Evolutionary conservation across 1,140 invertebrate species (phyloP).

Genomic region (Pachypeltis micranthus): DNA sequence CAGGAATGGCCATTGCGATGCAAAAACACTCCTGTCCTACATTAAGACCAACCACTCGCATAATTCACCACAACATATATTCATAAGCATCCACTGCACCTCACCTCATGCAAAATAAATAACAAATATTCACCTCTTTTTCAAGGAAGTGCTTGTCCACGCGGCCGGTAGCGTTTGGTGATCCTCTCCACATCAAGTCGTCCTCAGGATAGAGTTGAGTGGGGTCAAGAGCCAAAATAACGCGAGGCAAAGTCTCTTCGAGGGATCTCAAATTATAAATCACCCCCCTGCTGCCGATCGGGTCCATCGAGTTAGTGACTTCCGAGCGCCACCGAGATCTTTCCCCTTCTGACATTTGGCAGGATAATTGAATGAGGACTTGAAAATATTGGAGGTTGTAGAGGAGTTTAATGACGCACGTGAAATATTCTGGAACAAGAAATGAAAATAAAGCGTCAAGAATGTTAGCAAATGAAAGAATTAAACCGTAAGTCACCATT

Average conservation of each 20-base stretch:
- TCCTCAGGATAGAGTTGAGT: slow-evolving; percentile 42
- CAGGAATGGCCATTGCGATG: too few species aligned
- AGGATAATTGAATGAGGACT: slow-evolving; percentile 59
- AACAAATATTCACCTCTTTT: slow-evolving; percentile 28
- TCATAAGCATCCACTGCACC: too few species aligned
- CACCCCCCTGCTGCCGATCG: neutral
- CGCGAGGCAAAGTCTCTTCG: slow-evolving; percentile 29
- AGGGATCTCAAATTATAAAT: slow-evolving; percentile 11
- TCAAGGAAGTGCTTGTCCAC: slow-evolving; percentile 30
- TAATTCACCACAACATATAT: too few species aligned
- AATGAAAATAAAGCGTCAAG: too few species aligned
- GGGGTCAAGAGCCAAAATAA: slow-evolving; percentile 39
- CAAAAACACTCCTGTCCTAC: too few species aligned
- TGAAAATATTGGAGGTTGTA: slow-evolving; percentile 85
- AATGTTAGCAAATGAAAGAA: too few species aligned
- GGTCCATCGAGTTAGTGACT: neutral
- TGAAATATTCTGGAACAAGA: slow-evolving; percentile 65
- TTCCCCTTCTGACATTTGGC: slow-evolving; percentile 45
- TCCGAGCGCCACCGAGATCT: slow-evolving; percentile 25
- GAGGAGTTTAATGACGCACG: slow-evolving; percentile 67
- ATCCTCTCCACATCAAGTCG: neutral
- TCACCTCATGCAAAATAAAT: too few species aligned
- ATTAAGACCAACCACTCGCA: too few species aligned
- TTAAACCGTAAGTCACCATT: too few species aligned
- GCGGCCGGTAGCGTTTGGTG: neutral